These are phyloP conservation scores for Neoseiulus cucumeris DNA, from an alignment of 1,140 invertebrate species.

Conservation along the genomic window DNA sequence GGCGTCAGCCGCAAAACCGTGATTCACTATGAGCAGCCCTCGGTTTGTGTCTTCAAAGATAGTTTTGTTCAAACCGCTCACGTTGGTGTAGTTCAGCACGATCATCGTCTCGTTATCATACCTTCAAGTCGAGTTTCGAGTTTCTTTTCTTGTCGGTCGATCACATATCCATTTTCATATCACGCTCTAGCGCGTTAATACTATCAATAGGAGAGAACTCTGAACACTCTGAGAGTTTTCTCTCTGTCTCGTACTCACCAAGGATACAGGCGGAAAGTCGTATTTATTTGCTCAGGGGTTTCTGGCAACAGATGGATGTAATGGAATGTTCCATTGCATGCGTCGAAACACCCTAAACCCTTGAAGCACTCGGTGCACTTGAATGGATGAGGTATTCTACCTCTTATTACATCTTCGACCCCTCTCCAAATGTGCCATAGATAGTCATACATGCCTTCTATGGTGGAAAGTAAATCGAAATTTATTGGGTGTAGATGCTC, in stretches of 20 bases:
- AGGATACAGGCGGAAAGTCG: constrained; percentile 31
- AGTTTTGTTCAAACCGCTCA: not conserved
- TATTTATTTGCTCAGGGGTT: constrained; percentile 50
- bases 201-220: too few relatives aligned
- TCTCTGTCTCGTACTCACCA: not conserved
- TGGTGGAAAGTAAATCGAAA: not conserved
- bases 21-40: constrained; percentile 57
- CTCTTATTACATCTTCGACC: not conserved
- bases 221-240: too few relatives aligned
- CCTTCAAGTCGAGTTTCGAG: not conserved
- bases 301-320: constrained; percentile 59
- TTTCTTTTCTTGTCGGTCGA: too few relatives aligned
- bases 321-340: constrained; percentile 62
- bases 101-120: not conserved
- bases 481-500: not conserved
- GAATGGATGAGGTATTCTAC: not conserved
- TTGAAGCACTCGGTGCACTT: constrained; percentile 49
- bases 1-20: constrained; percentile 78
- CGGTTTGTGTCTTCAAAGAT: not conserved
- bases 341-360: constrained; percentile 69
- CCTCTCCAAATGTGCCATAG: constrained; percentile 5
- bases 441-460: not conserved
- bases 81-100: constrained; percentile 24
- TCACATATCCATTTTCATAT: too few relatives aligned
- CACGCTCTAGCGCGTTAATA: too few relatives aligned